Conservation (phyloP, 1,140 invertebrate species). For the Papilio helenus region DNA sequence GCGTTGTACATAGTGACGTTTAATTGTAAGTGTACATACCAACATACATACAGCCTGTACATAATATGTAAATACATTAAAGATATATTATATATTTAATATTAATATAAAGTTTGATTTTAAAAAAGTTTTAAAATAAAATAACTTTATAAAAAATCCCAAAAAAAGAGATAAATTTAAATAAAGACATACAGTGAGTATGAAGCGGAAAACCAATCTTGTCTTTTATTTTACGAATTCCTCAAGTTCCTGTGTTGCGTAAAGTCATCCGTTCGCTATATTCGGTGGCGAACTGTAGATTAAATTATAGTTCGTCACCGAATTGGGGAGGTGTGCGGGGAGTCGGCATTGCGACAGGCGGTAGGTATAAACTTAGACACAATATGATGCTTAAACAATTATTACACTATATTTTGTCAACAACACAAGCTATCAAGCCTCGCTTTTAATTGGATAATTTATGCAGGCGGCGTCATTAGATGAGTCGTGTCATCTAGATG, state of each 20-base stretch:
- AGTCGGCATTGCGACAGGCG: too few species aligned
- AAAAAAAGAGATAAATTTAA: slow-evolving; percentile 69
- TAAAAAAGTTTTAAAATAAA: slow-evolving; percentile 77
- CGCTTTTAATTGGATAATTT: too few species aligned
- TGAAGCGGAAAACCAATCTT: slow-evolving; percentile 73
- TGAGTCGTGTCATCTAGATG: too few species aligned
- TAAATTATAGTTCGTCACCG: too few species aligned
- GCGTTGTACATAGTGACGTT: slow-evolving; percentile 46
- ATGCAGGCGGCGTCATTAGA: too few species aligned
- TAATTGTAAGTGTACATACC: slow-evolving; percentile 56
- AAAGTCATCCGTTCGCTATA: too few species aligned
- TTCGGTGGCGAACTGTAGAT: too few species aligned
- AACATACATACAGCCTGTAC: slow-evolving; percentile 70
- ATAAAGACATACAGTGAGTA: slow-evolving; percentile 80
- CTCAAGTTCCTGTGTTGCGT: not conserved
- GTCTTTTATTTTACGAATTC: slow-evolving; percentile 64
- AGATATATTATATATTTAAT: slow-evolving; percentile 77
- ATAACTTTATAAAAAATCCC: slow-evolving; percentile 66
- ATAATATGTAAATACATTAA: slow-evolving; percentile 76
- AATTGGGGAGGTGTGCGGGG: too few species aligned
- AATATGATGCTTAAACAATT: too few species aligned
- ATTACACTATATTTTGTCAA: too few species aligned
- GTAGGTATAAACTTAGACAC: too few species aligned
- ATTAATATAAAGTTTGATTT: slow-evolving; percentile 79
- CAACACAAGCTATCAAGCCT: too few species aligned